Conservation (phyloP, 2,797 vertebrate species). For the Coendou prehensilis region DNA sequence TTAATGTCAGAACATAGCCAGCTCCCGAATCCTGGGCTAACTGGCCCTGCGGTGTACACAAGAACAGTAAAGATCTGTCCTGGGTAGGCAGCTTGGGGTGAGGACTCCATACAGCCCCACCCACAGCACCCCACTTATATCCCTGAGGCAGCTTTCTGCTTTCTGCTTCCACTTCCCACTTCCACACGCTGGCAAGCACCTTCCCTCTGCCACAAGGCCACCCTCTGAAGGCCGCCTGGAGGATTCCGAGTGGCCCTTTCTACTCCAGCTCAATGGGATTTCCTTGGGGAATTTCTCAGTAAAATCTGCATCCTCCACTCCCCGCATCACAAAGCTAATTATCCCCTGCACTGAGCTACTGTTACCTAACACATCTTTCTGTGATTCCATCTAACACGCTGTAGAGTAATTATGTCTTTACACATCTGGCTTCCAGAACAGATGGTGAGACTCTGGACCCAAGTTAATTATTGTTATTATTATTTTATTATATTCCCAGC, state of each 20-base stretch:
- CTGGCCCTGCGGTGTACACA: background rate
- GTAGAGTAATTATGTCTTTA: background rate
- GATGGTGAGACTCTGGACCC: background rate
- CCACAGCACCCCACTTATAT: rapidly evolving
- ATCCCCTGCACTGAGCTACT: background rate
- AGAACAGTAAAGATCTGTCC: background rate
- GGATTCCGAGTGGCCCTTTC: background rate
- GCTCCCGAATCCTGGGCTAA: background rate
- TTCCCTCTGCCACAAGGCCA: background rate
- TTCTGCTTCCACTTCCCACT: background rate
- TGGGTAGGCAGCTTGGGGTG: background rate
- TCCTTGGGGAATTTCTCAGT: constrained; percentile 27
- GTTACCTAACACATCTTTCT: background rate
- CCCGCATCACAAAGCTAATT: constrained; percentile 11
- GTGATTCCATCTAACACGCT: background rate
- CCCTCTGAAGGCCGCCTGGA: background rate
- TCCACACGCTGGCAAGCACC: background rate
- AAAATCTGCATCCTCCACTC: background rate
- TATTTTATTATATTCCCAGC: background rate
- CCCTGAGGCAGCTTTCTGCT: background rate
- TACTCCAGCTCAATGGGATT: background rate
- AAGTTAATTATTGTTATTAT: background rate
- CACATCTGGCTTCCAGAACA: constrained; percentile 33
- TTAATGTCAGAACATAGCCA: background rate
- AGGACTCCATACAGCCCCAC: background rate